Base-by-base conservation (phyloP, 2,113 vertebrate species). In the Bagarius yarrelli region DNA sequence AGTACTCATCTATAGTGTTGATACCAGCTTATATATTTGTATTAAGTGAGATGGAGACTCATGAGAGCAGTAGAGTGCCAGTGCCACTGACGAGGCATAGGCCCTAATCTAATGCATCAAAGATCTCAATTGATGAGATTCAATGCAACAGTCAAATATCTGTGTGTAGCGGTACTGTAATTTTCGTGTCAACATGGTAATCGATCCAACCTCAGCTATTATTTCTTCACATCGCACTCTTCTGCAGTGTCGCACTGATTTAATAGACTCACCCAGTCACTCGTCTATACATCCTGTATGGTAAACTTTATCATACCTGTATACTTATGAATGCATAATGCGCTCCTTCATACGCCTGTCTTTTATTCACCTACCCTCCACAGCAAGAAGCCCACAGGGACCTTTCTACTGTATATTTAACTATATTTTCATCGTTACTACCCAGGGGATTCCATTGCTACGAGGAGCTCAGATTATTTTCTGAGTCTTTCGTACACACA, bases 401-500 rank as follows among this genome's bases (percentile, higher is more conserved):
- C 59, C 34, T 60, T 63, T 84, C 27, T 21, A 53, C 23, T 16
- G 47, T 84, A 57, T 76, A 78, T n/a, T n/a, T n/a, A n/a, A n/a
- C n/a, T n/a, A n/a, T n/a, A n/a, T 72, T 81, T 84, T 83, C 61
- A 23, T 63, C 53, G n/a, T 27, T 34, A 59, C 50, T 59, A 64
- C 67, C 69, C 36, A 4, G 32, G 79, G 59, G 83, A 73, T 53
- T 64, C 72, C 67, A 30, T 18, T 70, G 69, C 81, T 83, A 57
- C 60, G 56, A 73, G 64, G 63, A 73, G 83, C 81, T 72, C 81
- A 66, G 78, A 71, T 80, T 81, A 82, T 75, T 47, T 59, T 57
- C 83, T 64, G 75, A 53, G 59, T 84, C 80, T 87, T 89, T 87
- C 84, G 83, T 88, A 88, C 89, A 32, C 70, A 8, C 27, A 34